Evolutionary conservation across 2,797 vertebrate species (phyloP).

Genomic region (Mormyrops boulengeri): DNA sequence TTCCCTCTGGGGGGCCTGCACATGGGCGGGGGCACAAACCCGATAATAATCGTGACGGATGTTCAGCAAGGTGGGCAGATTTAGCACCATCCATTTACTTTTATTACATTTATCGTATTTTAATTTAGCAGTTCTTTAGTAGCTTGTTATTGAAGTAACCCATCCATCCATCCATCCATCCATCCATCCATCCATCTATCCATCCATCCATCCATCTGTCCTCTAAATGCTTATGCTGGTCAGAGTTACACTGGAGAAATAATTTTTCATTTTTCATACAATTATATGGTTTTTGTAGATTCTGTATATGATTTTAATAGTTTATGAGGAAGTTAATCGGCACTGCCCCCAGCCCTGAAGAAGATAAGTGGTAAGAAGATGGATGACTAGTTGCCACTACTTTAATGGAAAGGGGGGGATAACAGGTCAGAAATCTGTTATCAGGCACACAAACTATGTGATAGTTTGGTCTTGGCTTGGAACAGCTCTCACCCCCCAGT

Average conservation of each 20-base stretch:
- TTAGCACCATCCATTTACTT: no score
- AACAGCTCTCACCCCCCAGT: background rate
- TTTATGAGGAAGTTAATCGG: background rate
- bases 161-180: background rate
- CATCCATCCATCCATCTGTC: no score
- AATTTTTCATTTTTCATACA: no score
- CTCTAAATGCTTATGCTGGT: background rate
- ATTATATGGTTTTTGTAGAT: background rate
- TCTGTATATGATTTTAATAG: background rate
- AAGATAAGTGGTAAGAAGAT: background rate
- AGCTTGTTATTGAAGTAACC: background rate
- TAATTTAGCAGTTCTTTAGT: background rate
- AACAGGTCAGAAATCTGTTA: background rate
- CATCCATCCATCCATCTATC: no score
- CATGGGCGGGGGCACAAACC: conserved; percentile 64
- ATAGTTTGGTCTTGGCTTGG: background rate
- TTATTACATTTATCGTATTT: background rate
- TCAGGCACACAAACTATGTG: background rate
- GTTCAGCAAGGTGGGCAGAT: conserved; percentile 69
- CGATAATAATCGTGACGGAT: conserved; percentile 80
- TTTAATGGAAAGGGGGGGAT: background rate
- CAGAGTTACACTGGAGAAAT: background rate
- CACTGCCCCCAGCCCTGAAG: no score
- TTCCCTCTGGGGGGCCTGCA: conserved; percentile 76
- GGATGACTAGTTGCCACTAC: background rate